Base-by-base conservation (phyloP, 2,113 vertebrate species). In the Marmota flaviventris region DNA sequence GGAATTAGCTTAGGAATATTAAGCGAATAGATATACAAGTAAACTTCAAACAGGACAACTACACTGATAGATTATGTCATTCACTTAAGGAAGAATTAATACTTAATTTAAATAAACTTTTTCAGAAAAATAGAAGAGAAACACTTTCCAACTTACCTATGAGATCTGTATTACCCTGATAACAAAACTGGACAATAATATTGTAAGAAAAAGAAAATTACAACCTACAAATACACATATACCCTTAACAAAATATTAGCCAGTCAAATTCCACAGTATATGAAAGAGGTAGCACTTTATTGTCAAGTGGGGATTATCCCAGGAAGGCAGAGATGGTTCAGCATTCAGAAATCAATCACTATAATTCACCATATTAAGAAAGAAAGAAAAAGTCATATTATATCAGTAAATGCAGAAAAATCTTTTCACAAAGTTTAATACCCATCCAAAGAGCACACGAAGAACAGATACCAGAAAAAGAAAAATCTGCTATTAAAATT, bases 111-210 rank as follows among this genome's bases (percentile, higher is more conserved):
- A 14, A 77, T 25, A 69, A 32, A 86, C 42, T 81, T 25, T 89
- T 63, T 95, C 37, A 76, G 45, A 93, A 91, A 63, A 76, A 18
- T 63, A 37, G 45, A 88, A 79, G 48, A 93, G 25, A 93, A 95
- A 79, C 6, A 56, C 17, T 83, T 85, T 17, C 37, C 63, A 87
- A 25, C 24, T 88, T 58, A 53, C 16, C 51, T 73, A 63, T 67
- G 27, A 89, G 61, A 5, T 77, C 32, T 58, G 4, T 8, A 73
- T 85, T 87, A 79, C 53, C 32, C 12, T 67, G 7, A 37, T 34
- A 63, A 29, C n/a, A 76, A 85, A 91, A 79, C 32, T 78, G 13
- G 17, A 53, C 81, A 86, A 34, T 37, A 24, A 69, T 67, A 34
- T 37, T 25, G 24, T 12, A 89, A 73, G 18, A 73, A 77, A 65